Evolutionary conservation across 2,797 vertebrate species (phyloP).

Genomic region (Anguilla obscura): DNA sequence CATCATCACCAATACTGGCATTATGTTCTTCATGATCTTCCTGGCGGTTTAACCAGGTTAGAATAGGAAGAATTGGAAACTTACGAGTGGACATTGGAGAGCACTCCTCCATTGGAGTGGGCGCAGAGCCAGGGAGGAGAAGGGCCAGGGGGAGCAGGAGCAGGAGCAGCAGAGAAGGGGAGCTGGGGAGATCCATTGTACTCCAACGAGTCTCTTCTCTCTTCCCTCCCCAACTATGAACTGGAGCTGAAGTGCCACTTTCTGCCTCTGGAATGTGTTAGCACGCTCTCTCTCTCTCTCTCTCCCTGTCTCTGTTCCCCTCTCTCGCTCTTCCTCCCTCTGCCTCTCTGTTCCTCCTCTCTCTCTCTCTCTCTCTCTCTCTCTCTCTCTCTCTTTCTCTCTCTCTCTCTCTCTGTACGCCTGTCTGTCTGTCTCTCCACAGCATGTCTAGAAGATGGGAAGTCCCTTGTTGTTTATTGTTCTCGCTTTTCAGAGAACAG

Average conservation of each 20-base stretch:
- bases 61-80: not conserved
- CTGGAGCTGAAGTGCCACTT: not conserved
- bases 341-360: not conserved
- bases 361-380: constrained; percentile 11
- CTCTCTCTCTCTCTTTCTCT: constrained; percentile 17
- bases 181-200: constrained; percentile 10
- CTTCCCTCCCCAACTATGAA: not conserved
- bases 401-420: constrained; percentile 17
- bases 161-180: not conserved
- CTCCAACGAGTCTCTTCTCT: not conserved
- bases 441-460: constrained; percentile 13
- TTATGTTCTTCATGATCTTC: not conserved
- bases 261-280: not conserved
- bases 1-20: not conserved
- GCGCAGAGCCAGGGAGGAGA: not conserved
- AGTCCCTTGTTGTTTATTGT: not conserved
- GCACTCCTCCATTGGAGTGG: not conserved
- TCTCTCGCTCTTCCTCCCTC: not conserved
- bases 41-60: not conserved
- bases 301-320: not conserved
- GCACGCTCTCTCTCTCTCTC: not conserved
- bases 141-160: not conserved
- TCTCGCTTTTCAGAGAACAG: constrained; percentile 17
- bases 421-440: not conserved
- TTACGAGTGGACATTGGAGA: not conserved